Base-by-base conservation (phyloP, 2,888 invertebrate genomes). In the Galeruca laticollis region DNA sequence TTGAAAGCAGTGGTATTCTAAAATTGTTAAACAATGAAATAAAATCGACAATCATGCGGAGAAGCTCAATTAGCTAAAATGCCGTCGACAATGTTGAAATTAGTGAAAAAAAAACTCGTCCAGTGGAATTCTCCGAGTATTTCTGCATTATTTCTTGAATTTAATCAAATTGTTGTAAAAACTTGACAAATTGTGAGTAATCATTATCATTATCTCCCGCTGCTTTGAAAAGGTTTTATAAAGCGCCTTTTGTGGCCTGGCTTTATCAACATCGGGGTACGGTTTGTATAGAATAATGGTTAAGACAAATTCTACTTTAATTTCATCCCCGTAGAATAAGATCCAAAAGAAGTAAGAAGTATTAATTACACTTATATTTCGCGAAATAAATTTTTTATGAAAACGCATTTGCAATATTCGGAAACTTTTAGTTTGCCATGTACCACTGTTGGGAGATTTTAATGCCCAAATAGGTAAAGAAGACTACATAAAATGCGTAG, bases 101-200 rank as follows among this genome's bases (percentile, higher is more conserved):
- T 61, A 61, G 43, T 43, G 20, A 11, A 51, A 64, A 64, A 62
- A 64, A 64, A 64, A 64, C 64, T 64, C 40, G 64, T 43, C 52
- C 43, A n/a, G 15, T 21, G 47, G 56, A 56, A 64, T 64, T 31
- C 43, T 33, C 21, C 31, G 37, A 10, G 21, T 20, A 64, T 56
- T 64, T 64, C 56, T 56, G 43, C 56, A 56, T 21, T 64, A 64
- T 56, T 67, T 57, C 61, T 62, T 43, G 61, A 52, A 70, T 70
- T 70, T 59, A 61, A 67, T 70, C 66, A 62, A 70, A 70, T 70
- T 57, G 61, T 67, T 60, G 61, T 20, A 70, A 70, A 63, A 70
- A 70, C 56, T 70, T 67, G 70, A 70, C 70, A 70, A 70, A 70
- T 70, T 70, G 70, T 67, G 37, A 37, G 57, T 59, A 63, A 70